Base-by-base conservation (phyloP, 2,113 vertebrate species). In the Odocoileus virginianus region DNA sequence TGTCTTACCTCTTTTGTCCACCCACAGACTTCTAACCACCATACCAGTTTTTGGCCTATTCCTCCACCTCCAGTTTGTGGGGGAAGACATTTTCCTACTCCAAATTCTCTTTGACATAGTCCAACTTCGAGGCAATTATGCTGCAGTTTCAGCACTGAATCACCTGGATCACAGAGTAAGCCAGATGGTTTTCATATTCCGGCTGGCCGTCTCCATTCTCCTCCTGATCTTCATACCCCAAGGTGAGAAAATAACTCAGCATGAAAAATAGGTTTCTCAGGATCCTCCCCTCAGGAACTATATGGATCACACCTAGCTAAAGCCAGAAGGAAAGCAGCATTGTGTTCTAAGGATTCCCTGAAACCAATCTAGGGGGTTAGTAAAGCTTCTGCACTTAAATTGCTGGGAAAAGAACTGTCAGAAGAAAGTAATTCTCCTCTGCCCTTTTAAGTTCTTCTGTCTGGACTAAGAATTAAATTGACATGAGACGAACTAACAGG, bases 51-150 rank as follows among this genome's bases (percentile, higher is more conserved):
- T 98, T 0, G 98, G 98, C 60, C 9, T 99, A 78, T 47, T 55
- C 64, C 97, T 98, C 95, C 96, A 99, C 30, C 83, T 99, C 64
- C 98, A 98, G 40, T 86, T 98, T 96, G 98, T 99, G 0, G 99
- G 98, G 1, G 99, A 98, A 97, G 98, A 99, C 95, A 96, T 99
- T 50, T 99, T 99, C 97, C 93, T 99, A 96, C 98, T 98, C 30
- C 99, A 99, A 97, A 2, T 98, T 96, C 97, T 99, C 76, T 99
- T 99, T 1, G 99, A 99, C 0, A 95, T 98, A 2, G 98, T 99
- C 3, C 99, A 98, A 99, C 98, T 99, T 97, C 99, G 98, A 2
- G 98, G 98, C 2, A 99, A 98, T 47, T 97, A 98, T 47, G 94
- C 98, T 30, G 98, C 98, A 0, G 95, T 98, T 13, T 87, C 99